Evolutionary conservation across 2,113 vertebrate genomes (phyloP).

Genomic region (Notechis scutatus): DNA sequence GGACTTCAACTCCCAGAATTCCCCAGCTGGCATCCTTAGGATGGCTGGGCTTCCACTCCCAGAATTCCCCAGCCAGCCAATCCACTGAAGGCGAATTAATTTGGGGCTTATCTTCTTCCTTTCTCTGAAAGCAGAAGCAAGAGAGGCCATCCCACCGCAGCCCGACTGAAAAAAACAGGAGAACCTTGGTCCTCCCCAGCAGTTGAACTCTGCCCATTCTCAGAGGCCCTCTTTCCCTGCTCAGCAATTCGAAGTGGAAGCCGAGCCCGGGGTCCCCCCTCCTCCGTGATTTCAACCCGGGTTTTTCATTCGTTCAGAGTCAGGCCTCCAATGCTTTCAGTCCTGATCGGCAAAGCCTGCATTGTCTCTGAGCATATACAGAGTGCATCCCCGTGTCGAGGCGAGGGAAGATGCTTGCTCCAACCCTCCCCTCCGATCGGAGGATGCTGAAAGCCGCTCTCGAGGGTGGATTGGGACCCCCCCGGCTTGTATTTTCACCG

Average conservation of each 20-base stretch:
- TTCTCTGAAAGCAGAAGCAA: not conserved
- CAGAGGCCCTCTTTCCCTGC: not conserved
- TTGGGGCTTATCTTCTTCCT: not conserved
- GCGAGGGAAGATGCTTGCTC: not conserved
- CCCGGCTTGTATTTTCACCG: not conserved
- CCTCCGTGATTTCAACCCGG: not conserved
- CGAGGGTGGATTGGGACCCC: not conserved
- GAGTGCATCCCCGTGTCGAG: not conserved
- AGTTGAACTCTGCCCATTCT: not conserved
- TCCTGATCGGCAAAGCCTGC: not conserved
- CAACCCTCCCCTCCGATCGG: not conserved
- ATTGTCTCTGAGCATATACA: not conserved
- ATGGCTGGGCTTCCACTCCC: too few relatives aligned
- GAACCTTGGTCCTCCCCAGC: not conserved
- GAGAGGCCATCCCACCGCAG: not conserved
- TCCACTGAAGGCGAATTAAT: too few relatives aligned
- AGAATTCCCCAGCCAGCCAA: too few relatives aligned
- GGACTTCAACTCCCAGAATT: too few relatives aligned
- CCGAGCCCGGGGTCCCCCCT: accelerated
- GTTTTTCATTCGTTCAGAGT: not conserved
- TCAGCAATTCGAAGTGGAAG: not conserved
- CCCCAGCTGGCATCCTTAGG: too few relatives aligned
- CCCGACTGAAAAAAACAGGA: not conserved
- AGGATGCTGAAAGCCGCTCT: not conserved
- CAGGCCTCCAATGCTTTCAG: not conserved